Evolutionary conservation across 2,113 vertebrate species (phyloP).

Genomic region (Egretta garzetta): DNA sequence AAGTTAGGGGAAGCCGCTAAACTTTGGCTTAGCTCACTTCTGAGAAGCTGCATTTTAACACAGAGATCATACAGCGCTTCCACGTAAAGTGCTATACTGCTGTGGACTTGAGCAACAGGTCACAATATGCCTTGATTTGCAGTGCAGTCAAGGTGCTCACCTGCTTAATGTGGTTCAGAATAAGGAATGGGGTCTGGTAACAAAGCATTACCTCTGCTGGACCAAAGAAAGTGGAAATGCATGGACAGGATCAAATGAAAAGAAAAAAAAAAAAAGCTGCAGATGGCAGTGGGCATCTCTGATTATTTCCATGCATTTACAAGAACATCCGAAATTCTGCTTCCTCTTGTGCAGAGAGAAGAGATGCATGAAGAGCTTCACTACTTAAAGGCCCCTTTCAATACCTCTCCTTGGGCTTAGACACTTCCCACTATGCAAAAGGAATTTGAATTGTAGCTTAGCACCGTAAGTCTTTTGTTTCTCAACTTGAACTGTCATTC

Average conservation of each 20-base stretch:
- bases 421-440: not conserved
- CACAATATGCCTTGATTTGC: not conserved
- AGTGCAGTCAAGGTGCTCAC: not conserved
- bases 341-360: not conserved
- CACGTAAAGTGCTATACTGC: not conserved
- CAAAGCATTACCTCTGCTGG: not conserved
- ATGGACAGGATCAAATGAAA: not conserved
- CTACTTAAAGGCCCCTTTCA: not conserved
- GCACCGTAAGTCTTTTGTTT: not conserved
- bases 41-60: not conserved
- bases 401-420: not conserved
- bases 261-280: not conserved
- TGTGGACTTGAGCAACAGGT: not conserved
- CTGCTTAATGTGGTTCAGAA: not conserved
- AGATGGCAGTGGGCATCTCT: not conserved
- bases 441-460: not conserved
- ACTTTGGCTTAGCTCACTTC: not conserved
- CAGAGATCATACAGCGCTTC: not conserved
- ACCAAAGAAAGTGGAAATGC: not conserved
- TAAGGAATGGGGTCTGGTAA: not conserved
- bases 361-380: not conserved
- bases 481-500: not conserved
- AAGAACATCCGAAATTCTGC: not conserved
- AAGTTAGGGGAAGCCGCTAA: not conserved
- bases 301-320: not conserved